These are phyloP conservation scores for Trachurus trachurus DNA, from an alignment of 2,797 vertebrate species.

Conservation along the genomic window DNA sequence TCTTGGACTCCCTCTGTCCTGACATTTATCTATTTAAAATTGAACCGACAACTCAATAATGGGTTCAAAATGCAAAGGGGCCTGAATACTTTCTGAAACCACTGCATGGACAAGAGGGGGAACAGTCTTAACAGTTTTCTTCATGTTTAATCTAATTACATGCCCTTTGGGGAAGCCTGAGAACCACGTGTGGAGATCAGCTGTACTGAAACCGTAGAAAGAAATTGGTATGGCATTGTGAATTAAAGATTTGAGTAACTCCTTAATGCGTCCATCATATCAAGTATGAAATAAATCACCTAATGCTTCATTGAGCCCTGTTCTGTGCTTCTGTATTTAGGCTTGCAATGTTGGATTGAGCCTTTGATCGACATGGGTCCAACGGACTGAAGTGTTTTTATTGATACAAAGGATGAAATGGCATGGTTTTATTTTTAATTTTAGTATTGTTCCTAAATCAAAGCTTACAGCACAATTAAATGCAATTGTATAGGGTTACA, in stretches of 20 bases:
- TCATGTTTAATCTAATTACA: conserved; percentile 35
- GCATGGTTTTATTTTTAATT: not conserved
- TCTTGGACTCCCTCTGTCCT: not conserved
- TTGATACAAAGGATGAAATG: conserved; percentile 33
- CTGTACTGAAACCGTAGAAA: conserved; percentile 36
- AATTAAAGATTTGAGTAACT: conserved; percentile 42
- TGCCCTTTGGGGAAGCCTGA: conserved; percentile 32
- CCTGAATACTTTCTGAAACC: not conserved
- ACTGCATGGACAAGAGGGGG: not conserved
- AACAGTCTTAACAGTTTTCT: conserved; percentile 20
- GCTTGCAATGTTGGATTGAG: conserved; percentile 39
- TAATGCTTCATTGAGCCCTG: conserved; percentile 29
- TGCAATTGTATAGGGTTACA: not conserved
- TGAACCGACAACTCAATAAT: not conserved
- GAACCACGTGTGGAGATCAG: conserved; percentile 25
- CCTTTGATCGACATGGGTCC: conserved; percentile 53
- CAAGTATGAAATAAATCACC: conserved; percentile 27
- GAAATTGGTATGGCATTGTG: conserved; percentile 23
- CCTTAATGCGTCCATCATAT: conserved; percentile 39
- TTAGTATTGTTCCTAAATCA: conserved; percentile 2
- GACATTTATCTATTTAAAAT: not conserved
- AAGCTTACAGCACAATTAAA: not conserved
- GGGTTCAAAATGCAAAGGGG: not conserved
- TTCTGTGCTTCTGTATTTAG: conserved; percentile 14
- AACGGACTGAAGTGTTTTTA: conserved; percentile 29